A percentile compares a stretch with the other conserved stretches of the same genome.
Conservation (phyloP, 2,797 vertebrate species). For the Fistularia tabacaria region DNA sequence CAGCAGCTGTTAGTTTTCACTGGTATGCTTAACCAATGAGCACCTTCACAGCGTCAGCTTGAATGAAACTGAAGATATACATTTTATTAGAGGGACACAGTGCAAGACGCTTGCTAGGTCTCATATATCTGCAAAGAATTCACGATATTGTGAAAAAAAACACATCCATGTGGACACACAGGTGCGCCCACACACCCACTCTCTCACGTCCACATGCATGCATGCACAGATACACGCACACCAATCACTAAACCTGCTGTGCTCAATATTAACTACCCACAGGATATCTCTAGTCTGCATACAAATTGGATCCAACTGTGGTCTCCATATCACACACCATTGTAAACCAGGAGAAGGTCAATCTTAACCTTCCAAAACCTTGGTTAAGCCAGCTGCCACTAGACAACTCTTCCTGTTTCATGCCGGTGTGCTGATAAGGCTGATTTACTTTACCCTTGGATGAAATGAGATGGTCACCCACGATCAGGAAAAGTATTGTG, state of each 20-base stretch:
- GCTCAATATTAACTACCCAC: conserved; percentile 67
- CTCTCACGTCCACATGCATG: conserved; percentile 4
- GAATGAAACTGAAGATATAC: too few species aligned
- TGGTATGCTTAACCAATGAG: too few species aligned
- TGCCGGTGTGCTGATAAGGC: conserved; percentile 20
- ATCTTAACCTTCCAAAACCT: conserved; percentile 36
- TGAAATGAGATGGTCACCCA: conserved; percentile 30
- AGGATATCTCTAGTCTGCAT: conserved; percentile 50
- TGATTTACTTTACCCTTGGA: conserved; percentile 25
- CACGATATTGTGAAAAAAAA: too few species aligned
- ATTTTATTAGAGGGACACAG: too few species aligned
- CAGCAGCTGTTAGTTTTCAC: too few species aligned
- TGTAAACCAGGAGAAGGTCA: conserved; percentile 20
- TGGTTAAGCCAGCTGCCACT: conserved; percentile 13
- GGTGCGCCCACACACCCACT: conserved; percentile 7
- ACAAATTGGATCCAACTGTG: conserved; percentile 35
- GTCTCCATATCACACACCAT: conserved; percentile 15
- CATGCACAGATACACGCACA: conserved; percentile 15
- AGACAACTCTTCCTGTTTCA: background rate
- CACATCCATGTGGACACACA: too few species aligned
- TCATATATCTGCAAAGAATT: too few species aligned
- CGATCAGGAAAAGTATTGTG: conserved; percentile 17
- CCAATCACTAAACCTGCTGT: conserved; percentile 58
- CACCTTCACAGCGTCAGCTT: conserved; percentile 24
- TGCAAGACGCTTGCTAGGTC: too few species aligned